A percentile compares a stretch with the other conserved stretches of the same genome.
Conservation (phyloP, 2,113 vertebrate genomes). For the Todiramphus chloris region DNA sequence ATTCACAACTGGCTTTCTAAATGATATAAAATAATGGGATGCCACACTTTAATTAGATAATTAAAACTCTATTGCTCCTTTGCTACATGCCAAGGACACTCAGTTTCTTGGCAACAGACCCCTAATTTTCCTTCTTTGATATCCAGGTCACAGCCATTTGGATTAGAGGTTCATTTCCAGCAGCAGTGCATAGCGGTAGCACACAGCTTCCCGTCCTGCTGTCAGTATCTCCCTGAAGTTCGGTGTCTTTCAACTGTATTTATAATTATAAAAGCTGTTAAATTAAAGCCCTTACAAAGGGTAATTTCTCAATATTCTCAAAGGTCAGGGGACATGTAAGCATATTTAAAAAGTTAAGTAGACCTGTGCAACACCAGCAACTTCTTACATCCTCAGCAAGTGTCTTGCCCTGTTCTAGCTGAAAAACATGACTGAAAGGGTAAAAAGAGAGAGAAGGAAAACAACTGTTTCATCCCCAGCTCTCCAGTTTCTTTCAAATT, state of each 20-base stretch:
- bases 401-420: not conserved
- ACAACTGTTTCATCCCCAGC: not conserved
- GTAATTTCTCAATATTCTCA: not conserved
- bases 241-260: not conserved
- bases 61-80: constrained; percentile 43
- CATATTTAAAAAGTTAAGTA: not conserved
- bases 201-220: not conserved
- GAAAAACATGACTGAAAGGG: not conserved
- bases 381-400: not conserved
- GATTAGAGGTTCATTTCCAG: constrained; percentile 14
- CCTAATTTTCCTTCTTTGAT: constrained; percentile 38
- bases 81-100: constrained; percentile 50
- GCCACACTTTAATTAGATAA: constrained; percentile 39
- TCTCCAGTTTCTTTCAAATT: not conserved
- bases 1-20: not conserved
- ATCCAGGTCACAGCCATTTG: constrained; percentile 54
- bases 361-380: not conserved
- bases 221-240: not conserved
- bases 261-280: not conserved
- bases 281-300: not conserved
- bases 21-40: not conserved
- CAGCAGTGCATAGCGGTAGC: not conserved
- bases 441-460: not conserved
- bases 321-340: not conserved
- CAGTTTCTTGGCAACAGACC: constrained; percentile 60